A percentile compares a stretch with the other conserved stretches of the same genome.
Conservation (phyloP, 1,140 invertebrate species). For the Scaptomyza pallida region DNA sequence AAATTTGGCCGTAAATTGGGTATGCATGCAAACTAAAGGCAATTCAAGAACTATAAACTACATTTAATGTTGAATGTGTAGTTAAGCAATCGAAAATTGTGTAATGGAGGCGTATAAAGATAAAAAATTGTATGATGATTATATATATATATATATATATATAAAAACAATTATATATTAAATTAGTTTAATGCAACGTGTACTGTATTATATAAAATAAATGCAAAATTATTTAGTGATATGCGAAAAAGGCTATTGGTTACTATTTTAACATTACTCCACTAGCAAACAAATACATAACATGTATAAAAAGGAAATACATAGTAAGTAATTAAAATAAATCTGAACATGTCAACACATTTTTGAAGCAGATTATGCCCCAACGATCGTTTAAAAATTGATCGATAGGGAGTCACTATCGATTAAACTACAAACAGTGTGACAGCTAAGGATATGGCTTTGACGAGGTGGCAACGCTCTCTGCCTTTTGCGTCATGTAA, state of each 20-base stretch:
- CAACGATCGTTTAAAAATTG: not conserved
- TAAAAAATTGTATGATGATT: conserved; percentile 59
- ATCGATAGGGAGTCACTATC: not conserved
- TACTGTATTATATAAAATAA: conserved; percentile 82
- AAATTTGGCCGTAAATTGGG: conserved; percentile 45
- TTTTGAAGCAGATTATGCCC: not conserved
- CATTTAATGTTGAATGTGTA: conserved; percentile 22
- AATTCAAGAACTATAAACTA: conserved; percentile 36
- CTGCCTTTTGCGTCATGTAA: not conserved
- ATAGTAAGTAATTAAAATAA: too few species aligned
- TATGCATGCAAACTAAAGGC: conserved; percentile 44
- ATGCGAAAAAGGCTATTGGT: conserved; percentile 27
- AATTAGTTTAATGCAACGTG: conserved; percentile 81
- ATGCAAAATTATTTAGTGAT: conserved; percentile 81
- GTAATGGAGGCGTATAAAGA: conserved; percentile 50
- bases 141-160: conserved; percentile 37
- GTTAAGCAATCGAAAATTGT: conserved; percentile 38
- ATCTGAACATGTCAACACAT: too few species aligned
- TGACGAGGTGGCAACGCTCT: not conserved
- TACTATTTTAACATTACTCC: not conserved
- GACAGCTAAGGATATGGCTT: not conserved
- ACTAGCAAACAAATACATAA: not conserved
- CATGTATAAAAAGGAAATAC: too few species aligned
- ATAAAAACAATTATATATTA: conserved; percentile 64
- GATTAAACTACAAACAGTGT: not conserved